Conservation (phyloP, 2,797 vertebrate species). For the Sarcoramphus papa region DNA sequence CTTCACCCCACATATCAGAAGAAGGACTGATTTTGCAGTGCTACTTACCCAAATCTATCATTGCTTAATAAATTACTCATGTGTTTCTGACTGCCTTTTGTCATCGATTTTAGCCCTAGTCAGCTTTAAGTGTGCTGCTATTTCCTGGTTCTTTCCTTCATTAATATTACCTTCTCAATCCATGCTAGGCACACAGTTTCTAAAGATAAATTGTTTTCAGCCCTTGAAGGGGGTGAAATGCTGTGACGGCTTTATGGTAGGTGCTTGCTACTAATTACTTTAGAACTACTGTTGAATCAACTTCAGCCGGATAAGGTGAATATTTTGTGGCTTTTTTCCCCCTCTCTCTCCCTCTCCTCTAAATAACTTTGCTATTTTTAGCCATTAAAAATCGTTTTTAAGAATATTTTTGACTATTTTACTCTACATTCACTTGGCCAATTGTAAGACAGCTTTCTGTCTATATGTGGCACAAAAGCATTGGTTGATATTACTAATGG, state of each 20-base stretch:
- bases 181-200: background rate
- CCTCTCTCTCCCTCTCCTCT: background rate
- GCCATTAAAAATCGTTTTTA: constrained; percentile 1
- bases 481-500: constrained; percentile 1
- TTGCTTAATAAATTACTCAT: constrained; percentile 58
- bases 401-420: background rate
- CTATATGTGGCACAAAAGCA: background rate
- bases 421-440: constrained; percentile 17
- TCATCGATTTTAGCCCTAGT: constrained; percentile 28
- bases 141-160: constrained; percentile 19
- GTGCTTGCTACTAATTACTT: constrained; percentile 62
- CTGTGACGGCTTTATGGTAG: constrained; percentile 28
- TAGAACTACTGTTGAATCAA: constrained; percentile 39
- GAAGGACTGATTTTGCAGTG: background rate
- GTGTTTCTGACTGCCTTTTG: constrained; percentile 19
- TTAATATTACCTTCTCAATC: constrained; percentile 35
- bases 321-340: background rate
- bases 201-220: constrained; percentile 44
- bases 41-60: constrained; percentile 19
- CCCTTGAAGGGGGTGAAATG: constrained; percentile 40
- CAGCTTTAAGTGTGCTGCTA: constrained; percentile 5
- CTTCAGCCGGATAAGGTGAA: constrained; percentile 22
- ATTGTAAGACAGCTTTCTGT: background rate
- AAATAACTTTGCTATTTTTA: constrained; percentile 67
- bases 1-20: background rate